Percentiles rank a stretch among this genome's conserved stretches.
phyloP scores from a whole-genome alignment of 2,797 vertebrate species.

The Danio kyathit region DNA sequence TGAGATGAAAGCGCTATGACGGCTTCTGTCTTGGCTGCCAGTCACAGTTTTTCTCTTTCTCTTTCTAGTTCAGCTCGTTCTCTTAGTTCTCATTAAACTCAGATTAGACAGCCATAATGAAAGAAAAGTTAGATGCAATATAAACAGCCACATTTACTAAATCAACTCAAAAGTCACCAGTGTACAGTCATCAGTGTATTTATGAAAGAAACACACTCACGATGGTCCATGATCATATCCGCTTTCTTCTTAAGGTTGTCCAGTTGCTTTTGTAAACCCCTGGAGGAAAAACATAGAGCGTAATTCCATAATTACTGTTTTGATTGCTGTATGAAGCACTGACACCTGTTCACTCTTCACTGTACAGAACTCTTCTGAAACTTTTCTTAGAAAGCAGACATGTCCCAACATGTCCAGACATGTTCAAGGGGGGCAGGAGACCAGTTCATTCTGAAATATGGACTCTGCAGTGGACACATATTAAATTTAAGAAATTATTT shows the following conservation, averaged over 20 bases:
- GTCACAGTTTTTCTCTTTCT: slow-evolving; percentile 21
- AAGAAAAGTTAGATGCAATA: not conserved
- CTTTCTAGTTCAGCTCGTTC: not conserved
- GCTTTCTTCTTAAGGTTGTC: not conserved
- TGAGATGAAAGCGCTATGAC: slow-evolving; percentile 19
- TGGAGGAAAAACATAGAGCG: not conserved
- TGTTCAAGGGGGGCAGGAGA: slow-evolving; percentile 53
- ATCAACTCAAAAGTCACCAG: not conserved
- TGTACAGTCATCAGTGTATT: not conserved
- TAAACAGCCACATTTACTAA: not conserved
- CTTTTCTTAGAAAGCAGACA: slow-evolving; percentile 64
- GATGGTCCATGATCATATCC: slow-evolving; percentile 1
- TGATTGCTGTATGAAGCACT: not conserved
- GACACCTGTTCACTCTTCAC: slow-evolving; percentile 55
- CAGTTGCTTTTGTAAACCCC: slow-evolving; percentile 1
- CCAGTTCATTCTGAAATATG: not conserved
- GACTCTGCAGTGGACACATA: slow-evolving; percentile 10
- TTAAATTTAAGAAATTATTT: not conserved
- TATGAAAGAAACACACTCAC: slow-evolving; percentile 32
- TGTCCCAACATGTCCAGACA: slow-evolving; percentile 72
- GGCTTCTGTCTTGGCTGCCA: slow-evolving; percentile 12
- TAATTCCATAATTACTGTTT: not conserved
- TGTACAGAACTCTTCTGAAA: not conserved
- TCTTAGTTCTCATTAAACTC: slow-evolving; percentile 7
- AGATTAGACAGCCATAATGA: not conserved